A percentile compares a stretch with the other conserved stretches of the same genome.
Conservation (phyloP, 2,797 vertebrate species). For the Ceyx erithaca region DNA sequence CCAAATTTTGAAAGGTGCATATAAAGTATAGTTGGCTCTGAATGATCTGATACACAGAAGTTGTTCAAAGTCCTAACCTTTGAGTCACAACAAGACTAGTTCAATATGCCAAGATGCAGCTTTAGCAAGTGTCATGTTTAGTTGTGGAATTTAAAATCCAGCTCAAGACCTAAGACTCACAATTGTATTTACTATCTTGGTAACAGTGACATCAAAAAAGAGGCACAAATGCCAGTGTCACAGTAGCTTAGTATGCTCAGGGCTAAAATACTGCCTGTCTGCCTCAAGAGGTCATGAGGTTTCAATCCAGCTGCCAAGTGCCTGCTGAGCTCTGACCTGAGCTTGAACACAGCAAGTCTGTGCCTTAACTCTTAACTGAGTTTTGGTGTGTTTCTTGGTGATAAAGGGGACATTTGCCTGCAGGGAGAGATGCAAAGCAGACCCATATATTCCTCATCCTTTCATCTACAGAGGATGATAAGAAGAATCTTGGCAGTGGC, state of each 20-base stretch:
- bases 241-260: not conserved
- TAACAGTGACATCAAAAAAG: not conserved
- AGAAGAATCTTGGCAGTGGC: not conserved
- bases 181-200: not conserved
- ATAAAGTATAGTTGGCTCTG: not conserved
- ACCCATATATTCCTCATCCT: not conserved
- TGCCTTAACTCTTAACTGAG: not conserved
- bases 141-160: not conserved
- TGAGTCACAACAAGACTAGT: not conserved
- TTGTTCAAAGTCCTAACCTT: not conserved
- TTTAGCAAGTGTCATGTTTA: not conserved
- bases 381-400: not conserved
- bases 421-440: constrained; percentile 11
- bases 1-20: not conserved
- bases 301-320: not conserved
- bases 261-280: not conserved
- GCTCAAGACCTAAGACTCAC: not conserved
- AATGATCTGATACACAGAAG: not conserved
- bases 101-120: not conserved
- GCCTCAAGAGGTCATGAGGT: not conserved
- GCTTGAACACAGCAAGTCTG: not conserved
- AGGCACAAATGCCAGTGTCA: not conserved
- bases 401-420: constrained; percentile 3
- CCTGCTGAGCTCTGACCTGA: not conserved
- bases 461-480: constrained; percentile 25